Conservation (phyloP, 2,113 vertebrate genomes). For the Chloropsis cyanopogon region DNA sequence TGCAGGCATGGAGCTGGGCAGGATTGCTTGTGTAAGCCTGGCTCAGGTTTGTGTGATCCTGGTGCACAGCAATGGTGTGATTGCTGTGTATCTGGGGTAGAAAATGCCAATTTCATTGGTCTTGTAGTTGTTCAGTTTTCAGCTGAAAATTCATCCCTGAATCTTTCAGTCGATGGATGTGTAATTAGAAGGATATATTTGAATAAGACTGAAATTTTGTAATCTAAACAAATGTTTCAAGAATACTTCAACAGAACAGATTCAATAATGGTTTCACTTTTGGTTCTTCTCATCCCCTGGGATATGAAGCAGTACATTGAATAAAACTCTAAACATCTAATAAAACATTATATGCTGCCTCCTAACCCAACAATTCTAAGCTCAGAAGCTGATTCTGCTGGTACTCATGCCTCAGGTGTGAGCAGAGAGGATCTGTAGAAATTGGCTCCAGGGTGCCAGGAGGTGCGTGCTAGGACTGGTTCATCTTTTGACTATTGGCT, state of each 20-base stretch:
- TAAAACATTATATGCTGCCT: background rate
- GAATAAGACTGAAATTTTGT: background rate
- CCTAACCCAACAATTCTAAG: background rate
- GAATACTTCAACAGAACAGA: background rate
- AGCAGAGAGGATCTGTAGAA: background rate
- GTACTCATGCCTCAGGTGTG: background rate
- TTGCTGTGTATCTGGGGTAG: background rate
- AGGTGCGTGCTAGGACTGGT: background rate
- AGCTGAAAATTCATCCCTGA: background rate
- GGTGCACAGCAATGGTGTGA: background rate
- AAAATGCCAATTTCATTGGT: background rate
- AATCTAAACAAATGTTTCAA: background rate
- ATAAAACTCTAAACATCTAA: background rate
- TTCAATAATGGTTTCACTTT: background rate
- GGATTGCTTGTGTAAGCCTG: background rate
- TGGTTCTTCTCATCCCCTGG: background rate
- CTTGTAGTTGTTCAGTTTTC: background rate
- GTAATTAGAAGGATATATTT: background rate
- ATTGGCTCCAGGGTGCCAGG: background rate
- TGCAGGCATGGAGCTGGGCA: background rate
- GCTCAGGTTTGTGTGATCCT: background rate
- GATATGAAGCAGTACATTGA: background rate
- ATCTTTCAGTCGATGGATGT: background rate
- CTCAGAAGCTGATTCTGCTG: background rate
- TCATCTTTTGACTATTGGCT: background rate